Conservation (phyloP, 2,888 invertebrate genomes). For the Stratiomys singularior region DNA sequence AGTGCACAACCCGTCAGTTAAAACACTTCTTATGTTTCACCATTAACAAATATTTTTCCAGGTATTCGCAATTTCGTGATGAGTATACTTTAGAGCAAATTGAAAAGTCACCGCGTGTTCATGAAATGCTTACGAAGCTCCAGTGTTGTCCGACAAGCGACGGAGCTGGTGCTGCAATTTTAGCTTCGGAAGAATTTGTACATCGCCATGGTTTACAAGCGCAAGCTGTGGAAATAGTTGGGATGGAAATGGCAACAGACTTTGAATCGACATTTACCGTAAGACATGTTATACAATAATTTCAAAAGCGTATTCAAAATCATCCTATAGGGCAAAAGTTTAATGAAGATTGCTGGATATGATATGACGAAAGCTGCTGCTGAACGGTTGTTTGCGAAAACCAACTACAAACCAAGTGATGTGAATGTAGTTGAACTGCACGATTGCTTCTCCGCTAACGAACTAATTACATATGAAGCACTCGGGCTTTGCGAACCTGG, state of each 20-base stretch:
- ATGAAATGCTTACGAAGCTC: conserved; percentile 92
- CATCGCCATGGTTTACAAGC: conserved; percentile 80
- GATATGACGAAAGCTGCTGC: conserved; percentile 93
- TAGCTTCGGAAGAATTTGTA: conserved; percentile 93
- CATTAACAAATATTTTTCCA: conserved; percentile 57
- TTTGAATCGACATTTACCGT: conserved; percentile 84
- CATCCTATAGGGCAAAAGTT: conserved; percentile 58
- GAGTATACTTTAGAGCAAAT: conserved; percentile 93
- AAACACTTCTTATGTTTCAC: background rate
- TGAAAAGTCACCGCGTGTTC: conserved; percentile 85
- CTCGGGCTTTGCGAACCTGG: conserved; percentile 91
- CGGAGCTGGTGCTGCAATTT: conserved; percentile 93
- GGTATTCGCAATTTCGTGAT: conserved; percentile 92
- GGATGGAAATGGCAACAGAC: conserved; percentile 97
- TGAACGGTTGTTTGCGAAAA: conserved; percentile 77
- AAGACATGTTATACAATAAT: background rate
- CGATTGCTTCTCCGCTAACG: conserved; percentile 98
- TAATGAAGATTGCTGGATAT: conserved; percentile 76
- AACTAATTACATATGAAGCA: conserved; percentile 96
- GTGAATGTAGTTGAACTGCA: conserved; percentile 96
- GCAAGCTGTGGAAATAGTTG: conserved; percentile 94
- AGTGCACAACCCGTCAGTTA: conserved; percentile 87
- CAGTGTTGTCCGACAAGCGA: conserved; percentile 99
- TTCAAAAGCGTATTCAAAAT: background rate
- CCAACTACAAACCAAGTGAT: conserved; percentile 80